phyloP scores from a whole-genome alignment of 2,797 vertebrate species.

The Cacajao melanocephalus region DNA sequence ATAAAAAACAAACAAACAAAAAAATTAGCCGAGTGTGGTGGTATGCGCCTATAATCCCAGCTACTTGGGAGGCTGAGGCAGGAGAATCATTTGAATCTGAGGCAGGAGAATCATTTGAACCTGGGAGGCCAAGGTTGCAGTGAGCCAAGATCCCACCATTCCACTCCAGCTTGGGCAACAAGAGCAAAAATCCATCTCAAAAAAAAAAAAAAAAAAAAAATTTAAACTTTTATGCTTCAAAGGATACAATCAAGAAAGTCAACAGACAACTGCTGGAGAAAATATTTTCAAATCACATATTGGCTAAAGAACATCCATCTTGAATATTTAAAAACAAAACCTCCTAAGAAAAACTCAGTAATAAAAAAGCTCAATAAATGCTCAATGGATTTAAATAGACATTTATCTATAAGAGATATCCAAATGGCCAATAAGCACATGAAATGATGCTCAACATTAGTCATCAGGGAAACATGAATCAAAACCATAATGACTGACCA shows the following conservation, averaged over 20 bases:
- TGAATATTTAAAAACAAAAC: neutral
- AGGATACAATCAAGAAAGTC: neutral
- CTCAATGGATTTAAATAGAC: neutral
- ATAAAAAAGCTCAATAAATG: neutral
- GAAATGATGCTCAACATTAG: neutral
- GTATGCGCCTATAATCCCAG: no score
- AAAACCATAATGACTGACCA: neutral
- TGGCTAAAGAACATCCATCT: neutral
- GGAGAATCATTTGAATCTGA: no score
- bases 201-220: neutral
- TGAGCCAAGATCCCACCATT: no score
- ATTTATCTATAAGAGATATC: neutral
- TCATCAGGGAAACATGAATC: neutral
- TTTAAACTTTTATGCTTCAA: neutral
- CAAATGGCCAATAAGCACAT: neutral
- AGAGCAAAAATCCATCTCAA: no score
- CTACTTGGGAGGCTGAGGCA: no score
- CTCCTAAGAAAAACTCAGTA: neutral
- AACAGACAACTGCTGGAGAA: neutral
- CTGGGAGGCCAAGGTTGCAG: no score
- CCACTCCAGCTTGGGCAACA: no score
- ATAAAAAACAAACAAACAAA: no score
- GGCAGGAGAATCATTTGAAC: no score
- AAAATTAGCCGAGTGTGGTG: no score
- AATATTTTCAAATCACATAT: neutral